phyloP scores from a whole-genome alignment of 2,113 vertebrate species.

The Nibea albiflora region DNA sequence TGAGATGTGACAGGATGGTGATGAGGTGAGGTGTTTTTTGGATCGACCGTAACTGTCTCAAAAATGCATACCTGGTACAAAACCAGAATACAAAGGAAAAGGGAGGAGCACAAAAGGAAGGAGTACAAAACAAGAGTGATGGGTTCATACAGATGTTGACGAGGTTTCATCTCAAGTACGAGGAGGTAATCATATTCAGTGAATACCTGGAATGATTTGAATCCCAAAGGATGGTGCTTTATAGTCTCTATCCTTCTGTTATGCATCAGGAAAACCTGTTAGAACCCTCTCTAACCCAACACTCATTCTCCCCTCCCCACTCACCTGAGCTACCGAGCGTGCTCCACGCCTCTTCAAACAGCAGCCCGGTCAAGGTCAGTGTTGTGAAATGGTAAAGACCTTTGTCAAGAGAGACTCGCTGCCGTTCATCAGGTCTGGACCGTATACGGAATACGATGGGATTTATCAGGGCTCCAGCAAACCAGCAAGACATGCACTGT shows the following conservation, averaged over 20 bases:
- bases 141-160: constrained; percentile 6
- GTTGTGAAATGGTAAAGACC: constrained; percentile 51
- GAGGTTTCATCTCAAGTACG: background rate
- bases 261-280: constrained; percentile 48
- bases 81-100: background rate
- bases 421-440: constrained; percentile 15
- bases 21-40: background rate
- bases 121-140: background rate
- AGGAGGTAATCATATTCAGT: constrained; percentile 40
- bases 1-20: background rate
- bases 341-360: constrained; percentile 60
- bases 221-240: constrained; percentile 17
- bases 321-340: constrained; percentile 34
- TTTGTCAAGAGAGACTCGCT: constrained; percentile 21
- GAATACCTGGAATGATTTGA: constrained; percentile 28
- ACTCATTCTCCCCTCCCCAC: background rate
- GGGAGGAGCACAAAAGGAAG: background rate
- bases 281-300: constrained; percentile 20
- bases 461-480: constrained; percentile 14
- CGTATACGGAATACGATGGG: constrained; percentile 11
- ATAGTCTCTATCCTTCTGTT: constrained; percentile 15
- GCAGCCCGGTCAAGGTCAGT: constrained; percentile 54
- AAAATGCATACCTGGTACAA: background rate
- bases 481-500: constrained; percentile 1
- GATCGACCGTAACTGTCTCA: background rate